Conservation (phyloP, 2,113 vertebrate species). For the Hystrix cristata region DNA sequence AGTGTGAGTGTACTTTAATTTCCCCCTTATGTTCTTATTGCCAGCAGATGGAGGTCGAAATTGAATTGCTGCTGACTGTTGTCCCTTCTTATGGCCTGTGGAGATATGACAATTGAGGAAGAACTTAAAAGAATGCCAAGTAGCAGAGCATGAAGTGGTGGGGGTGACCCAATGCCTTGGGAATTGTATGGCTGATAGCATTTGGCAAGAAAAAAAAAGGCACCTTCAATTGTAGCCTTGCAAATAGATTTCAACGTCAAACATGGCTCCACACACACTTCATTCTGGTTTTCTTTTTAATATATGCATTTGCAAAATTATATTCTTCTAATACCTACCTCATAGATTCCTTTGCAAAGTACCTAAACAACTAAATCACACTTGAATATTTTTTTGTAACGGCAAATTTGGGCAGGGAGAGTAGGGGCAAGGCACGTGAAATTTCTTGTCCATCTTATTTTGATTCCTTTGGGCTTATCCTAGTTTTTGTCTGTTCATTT, state of each 20-base stretch:
- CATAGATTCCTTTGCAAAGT: background rate
- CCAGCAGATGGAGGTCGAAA: conserved; percentile 85
- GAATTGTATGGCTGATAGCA: conserved; percentile 71
- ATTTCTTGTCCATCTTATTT: background rate
- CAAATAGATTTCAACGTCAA: conserved; percentile 48
- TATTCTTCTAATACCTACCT: background rate
- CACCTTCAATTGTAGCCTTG: background rate
- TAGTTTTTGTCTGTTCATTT: background rate
- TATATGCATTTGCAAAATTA: conserved; percentile 5
- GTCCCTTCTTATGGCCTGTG: conserved; percentile 85
- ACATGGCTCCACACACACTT: background rate
- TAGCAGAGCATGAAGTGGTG: conserved; percentile 79
- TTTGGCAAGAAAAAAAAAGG: conserved; percentile 70
- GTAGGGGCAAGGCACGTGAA: background rate
- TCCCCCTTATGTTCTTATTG: conserved; percentile 84
- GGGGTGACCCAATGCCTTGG: conserved; percentile 63
- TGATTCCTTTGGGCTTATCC: background rate
- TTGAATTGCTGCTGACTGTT: conserved; percentile 83
- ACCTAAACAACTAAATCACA: conserved; percentile 7
- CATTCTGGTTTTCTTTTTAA: background rate
- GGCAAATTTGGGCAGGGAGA: conserved; percentile 14
- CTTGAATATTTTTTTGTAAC: background rate
- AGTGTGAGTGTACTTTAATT: conserved; percentile 82
- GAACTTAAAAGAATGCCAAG: conserved; percentile 82
- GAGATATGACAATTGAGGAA: conserved; percentile 83